phyloP scores from a whole-genome alignment of 2,113 vertebrate genomes.

The Elgaria multicarinata region DNA sequence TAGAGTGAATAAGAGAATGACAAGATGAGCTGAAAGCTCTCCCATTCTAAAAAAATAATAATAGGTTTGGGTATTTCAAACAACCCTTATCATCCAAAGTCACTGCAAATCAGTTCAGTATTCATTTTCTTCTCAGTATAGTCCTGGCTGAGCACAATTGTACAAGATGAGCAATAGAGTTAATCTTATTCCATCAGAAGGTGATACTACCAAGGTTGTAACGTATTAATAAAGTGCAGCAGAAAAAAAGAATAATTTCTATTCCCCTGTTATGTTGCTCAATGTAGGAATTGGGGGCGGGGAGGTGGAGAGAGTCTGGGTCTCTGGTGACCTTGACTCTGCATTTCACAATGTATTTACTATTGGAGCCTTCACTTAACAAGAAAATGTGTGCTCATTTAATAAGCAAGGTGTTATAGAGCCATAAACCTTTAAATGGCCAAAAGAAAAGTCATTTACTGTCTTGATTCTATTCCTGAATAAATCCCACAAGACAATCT shows the following conservation, averaged over 20 bases:
- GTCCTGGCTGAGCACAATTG: neutral
- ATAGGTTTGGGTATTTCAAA: slow-evolving; percentile 54
- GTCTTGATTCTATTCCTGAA: slow-evolving; percentile 57
- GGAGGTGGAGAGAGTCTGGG: slow-evolving; percentile 27
- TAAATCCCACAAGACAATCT: slow-evolving; percentile 59
- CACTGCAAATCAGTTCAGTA: slow-evolving; percentile 41
- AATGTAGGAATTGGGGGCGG: neutral
- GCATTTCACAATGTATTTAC: slow-evolving; percentile 57
- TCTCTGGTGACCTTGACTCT: slow-evolving; percentile 62
- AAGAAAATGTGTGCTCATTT: slow-evolving; percentile 63
- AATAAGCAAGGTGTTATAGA: slow-evolving; percentile 67
- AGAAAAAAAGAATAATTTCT: slow-evolving; percentile 52
- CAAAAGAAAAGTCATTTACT: slow-evolving; percentile 56
- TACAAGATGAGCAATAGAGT: slow-evolving; percentile 47
- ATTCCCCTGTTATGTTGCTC: slow-evolving; percentile 1
- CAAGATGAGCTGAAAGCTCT: too few species aligned
- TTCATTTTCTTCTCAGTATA: slow-evolving; percentile 60
- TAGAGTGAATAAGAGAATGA: neutral
- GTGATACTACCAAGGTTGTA: slow-evolving; percentile 66
- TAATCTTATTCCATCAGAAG: slow-evolving; percentile 64
- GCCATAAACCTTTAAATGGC: slow-evolving; percentile 63
- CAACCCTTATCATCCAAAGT: slow-evolving; percentile 66
- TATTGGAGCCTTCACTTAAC: slow-evolving; percentile 54
- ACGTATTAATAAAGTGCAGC: slow-evolving; percentile 65
- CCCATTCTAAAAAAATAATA: neutral